Conservation (phyloP, 2,888 invertebrate species). For the Diarsia mendica region DNA sequence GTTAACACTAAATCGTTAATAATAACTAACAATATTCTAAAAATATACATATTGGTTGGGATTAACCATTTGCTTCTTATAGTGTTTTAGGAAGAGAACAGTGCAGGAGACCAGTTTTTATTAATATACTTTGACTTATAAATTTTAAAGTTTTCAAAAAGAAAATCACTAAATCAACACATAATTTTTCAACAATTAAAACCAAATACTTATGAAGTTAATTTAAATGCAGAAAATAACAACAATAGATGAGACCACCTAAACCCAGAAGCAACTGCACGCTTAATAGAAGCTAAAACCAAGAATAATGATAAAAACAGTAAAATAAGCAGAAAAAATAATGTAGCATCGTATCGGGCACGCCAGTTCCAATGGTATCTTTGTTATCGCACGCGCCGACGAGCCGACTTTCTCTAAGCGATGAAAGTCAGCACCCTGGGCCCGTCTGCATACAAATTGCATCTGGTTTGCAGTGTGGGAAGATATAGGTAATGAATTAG, state of each 20-base stretch:
- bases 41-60: neutral
- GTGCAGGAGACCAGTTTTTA: neutral
- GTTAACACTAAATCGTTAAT: conserved; percentile 49
- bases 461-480: conserved; percentile 68
- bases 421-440: conserved; percentile 82
- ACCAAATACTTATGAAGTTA: neutral
- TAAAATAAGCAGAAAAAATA: conserved; percentile 53
- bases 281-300: neutral
- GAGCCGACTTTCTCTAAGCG: conserved; percentile 86
- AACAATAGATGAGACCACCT: neutral
- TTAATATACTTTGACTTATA: neutral
- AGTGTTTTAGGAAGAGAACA: neutral
- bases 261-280: neutral
- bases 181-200: neutral
- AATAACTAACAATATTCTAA: neutral
- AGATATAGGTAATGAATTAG: conserved; percentile 54
- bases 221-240: neutral
- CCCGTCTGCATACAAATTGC: conserved; percentile 82
- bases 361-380: conserved; percentile 68
- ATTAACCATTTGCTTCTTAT: neutral
- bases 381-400: conserved; percentile 80
- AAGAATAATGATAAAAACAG: conserved; percentile 31
- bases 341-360: conserved; percentile 48
- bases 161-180: neutral
- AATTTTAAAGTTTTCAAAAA: neutral